These are phyloP conservation scores for Petromus typicus DNA, from an alignment of 2,113 vertebrate genomes.

Conservation along the genomic window DNA sequence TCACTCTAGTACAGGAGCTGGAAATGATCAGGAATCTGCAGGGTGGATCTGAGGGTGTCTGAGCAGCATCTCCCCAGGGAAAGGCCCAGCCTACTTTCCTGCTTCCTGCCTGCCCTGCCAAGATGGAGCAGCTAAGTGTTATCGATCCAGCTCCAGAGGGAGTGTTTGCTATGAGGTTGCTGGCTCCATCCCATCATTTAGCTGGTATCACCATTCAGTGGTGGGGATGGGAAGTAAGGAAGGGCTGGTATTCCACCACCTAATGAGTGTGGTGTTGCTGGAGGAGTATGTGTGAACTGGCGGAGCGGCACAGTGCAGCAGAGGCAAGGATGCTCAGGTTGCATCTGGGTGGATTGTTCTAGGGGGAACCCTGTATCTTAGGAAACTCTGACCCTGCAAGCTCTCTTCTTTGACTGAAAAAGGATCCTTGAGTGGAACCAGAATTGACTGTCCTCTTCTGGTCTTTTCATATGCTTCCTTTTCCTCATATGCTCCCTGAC, in stretches of 20 bases:
- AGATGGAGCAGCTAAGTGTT: conserved; percentile 76
- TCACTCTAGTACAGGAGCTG: neutral
- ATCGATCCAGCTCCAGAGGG: conserved; percentile 78
- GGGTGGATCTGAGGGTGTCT: neutral
- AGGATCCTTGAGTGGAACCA: neutral
- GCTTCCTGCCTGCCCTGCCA: conserved; percentile 39
- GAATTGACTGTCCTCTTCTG: neutral
- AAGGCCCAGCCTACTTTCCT: conserved; percentile 59
- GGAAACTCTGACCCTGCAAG: neutral
- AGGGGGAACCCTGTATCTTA: neutral
- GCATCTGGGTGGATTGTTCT: neutral
- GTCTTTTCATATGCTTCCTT: neutral
- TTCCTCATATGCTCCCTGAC: neutral
- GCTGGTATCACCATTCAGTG: conserved; percentile 79
- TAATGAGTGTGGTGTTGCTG: conserved; percentile 34
- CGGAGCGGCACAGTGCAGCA: neutral
- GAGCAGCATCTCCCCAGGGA: conserved; percentile 42
- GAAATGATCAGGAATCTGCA: neutral
- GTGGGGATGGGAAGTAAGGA: conserved; percentile 11
- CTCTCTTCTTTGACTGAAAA: neutral
- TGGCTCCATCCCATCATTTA: conserved; percentile 79
- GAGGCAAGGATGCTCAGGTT: neutral
- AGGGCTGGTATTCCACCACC: conserved; percentile 67
- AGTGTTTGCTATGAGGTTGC: conserved; percentile 64
- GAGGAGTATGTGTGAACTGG: neutral